phyloP scores from a whole-genome alignment of 2,888 invertebrate genomes.

The Eurytoma adleriae region DNA sequence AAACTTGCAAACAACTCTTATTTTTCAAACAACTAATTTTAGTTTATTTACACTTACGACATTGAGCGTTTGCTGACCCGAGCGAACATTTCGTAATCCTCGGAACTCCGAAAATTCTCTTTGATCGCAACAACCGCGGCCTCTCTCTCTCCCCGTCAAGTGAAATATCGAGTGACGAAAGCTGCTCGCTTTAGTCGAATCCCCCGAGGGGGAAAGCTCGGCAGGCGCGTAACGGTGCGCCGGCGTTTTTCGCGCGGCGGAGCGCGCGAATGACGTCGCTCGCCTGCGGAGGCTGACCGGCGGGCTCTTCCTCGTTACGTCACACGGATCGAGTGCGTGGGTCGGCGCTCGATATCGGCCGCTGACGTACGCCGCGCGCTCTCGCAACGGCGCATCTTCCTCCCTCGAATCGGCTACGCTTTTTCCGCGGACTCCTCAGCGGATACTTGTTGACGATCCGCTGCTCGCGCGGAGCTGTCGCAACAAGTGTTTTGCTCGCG shows the following conservation, averaged over 20 bases:
- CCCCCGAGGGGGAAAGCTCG: background rate
- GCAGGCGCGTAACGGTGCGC: conserved; percentile 1
- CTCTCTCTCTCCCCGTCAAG: background rate
- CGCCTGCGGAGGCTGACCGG: background rate
- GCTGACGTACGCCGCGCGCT: too few species aligned
- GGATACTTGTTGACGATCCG: background rate
- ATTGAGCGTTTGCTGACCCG: too few species aligned
- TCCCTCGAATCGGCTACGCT: too few species aligned
- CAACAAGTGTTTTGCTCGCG: conserved; percentile 21
- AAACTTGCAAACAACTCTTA: too few species aligned
- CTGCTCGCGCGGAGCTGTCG: background rate
- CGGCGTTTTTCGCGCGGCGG: background rate
- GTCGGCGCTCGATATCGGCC: too few species aligned
- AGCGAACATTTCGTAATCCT: too few species aligned
- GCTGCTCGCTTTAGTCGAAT: background rate
- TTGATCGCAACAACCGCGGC: background rate
- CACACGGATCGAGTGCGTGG: background rate
- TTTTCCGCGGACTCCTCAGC: background rate
- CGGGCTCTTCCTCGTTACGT: background rate
- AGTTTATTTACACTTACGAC: too few species aligned
- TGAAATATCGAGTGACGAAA: background rate
- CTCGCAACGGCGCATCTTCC: too few species aligned
- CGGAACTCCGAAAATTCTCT: too few species aligned
- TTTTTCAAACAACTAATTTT: too few species aligned
- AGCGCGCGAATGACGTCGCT: background rate